phyloP scores from a whole-genome alignment of 2,113 vertebrate genomes.

The Platysteira castanea region DNA sequence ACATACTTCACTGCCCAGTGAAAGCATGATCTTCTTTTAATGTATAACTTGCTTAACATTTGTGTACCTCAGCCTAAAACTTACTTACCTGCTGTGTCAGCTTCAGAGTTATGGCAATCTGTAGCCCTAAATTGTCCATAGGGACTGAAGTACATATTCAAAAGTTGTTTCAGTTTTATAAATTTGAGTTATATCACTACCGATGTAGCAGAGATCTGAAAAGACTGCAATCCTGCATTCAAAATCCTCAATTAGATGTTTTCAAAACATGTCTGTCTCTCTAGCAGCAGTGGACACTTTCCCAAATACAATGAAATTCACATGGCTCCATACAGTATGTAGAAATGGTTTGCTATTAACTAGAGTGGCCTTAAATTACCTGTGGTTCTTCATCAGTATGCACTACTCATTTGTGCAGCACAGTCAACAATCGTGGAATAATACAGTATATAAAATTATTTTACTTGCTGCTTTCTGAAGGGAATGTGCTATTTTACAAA shows the following conservation, averaged over 20 bases:
- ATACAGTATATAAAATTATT: neutral
- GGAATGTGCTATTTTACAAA: neutral
- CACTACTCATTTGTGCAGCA: neutral
- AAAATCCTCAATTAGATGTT: neutral
- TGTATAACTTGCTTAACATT: neutral
- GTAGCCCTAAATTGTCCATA: neutral
- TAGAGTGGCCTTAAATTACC: neutral
- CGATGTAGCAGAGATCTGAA: neutral
- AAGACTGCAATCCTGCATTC: neutral
- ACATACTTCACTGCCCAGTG: neutral
- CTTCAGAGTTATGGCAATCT: neutral
- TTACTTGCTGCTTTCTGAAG: neutral
- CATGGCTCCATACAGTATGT: neutral
- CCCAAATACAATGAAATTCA: neutral
- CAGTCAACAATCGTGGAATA: neutral
- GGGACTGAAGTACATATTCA: neutral
- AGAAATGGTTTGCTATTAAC: neutral
- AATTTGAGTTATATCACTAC: neutral
- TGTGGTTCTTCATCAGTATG: neutral
- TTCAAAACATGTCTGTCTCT: neutral
- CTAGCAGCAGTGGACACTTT: neutral
- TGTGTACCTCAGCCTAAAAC: neutral
- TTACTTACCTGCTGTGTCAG: neutral
- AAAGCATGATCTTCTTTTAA: neutral
- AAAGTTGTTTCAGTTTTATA: neutral